Percentiles rank a stretch among this genome's conserved stretches.
phyloP scores from a whole-genome alignment of 2,888 invertebrate genomes.

The Xestia rhomboidea region DNA sequence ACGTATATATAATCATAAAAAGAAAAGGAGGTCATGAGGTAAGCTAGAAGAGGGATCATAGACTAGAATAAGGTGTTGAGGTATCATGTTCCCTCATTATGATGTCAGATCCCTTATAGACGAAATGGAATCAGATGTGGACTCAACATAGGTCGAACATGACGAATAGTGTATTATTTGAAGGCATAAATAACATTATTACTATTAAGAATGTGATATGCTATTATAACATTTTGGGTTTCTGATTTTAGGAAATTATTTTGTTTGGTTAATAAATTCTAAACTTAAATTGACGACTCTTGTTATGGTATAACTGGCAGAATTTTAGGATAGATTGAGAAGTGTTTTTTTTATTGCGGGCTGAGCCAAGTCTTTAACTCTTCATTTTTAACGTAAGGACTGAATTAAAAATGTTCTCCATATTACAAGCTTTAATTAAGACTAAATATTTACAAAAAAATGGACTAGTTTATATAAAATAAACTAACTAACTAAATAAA shows the following conservation, averaged over 20 bases:
- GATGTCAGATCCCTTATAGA: not conserved
- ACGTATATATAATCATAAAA: conserved; percentile 3
- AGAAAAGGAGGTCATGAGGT: conserved; percentile 12
- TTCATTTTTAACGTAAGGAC: not conserved
- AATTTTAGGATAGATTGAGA: not conserved
- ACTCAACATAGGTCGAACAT: not conserved
- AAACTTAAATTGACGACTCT: not conserved
- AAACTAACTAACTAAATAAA: not conserved
- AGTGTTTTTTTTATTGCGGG: not conserved
- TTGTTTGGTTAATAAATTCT: not conserved
- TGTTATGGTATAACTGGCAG: not conserved
- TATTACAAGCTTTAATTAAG: not conserved
- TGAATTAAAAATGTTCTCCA: not conserved
- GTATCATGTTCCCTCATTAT: not conserved
- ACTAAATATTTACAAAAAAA: not conserved
- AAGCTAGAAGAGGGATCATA: conserved; percentile 13
- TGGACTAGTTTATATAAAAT: not conserved
- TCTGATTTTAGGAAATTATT: not conserved
- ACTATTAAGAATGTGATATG: not conserved
- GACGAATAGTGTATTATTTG: conserved; percentile 14
- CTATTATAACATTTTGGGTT: not conserved
- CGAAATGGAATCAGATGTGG: conserved; percentile 21
- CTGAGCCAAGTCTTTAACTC: not conserved
- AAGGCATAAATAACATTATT: not conserved
- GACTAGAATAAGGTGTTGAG: conserved; percentile 11